Conservation (phyloP, 2,113 vertebrate genomes). For the Struthio camelus region DNA sequence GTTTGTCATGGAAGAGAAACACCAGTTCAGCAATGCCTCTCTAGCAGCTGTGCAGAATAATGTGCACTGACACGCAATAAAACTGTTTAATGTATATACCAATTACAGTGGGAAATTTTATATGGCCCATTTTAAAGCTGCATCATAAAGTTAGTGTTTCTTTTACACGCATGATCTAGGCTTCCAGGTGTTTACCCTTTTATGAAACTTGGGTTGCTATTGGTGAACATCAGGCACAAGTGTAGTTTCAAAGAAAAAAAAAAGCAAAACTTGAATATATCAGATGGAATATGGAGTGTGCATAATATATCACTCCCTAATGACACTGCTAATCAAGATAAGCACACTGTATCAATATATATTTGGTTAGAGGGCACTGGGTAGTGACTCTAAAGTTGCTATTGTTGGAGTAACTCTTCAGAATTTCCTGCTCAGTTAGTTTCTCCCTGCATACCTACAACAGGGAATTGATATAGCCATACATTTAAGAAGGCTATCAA, state of each 20-base stretch:
- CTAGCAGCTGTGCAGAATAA: conserved; percentile 67
- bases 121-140: background rate
- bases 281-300: background rate
- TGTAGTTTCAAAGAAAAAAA: background rate
- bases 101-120: conserved; percentile 16
- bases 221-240: background rate
- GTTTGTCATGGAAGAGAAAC: conserved; percentile 73
- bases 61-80: conserved; percentile 46
- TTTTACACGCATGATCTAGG: background rate
- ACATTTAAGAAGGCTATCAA: background rate
- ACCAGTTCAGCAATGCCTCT: conserved; percentile 52
- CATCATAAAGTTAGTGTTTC: background rate
- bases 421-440: background rate
- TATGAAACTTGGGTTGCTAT: background rate
- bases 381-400: background rate
- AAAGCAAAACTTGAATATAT: background rate
- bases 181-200: conserved; percentile 1
- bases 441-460: background rate
- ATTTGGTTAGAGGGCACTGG: background rate
- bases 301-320: background rate
- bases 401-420: background rate
- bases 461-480: background rate
- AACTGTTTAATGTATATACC: conserved; percentile 54
- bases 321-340: background rate
- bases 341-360: background rate